Conservation (phyloP, 1,140 invertebrate species). For the Eciton burchellii region DNA sequence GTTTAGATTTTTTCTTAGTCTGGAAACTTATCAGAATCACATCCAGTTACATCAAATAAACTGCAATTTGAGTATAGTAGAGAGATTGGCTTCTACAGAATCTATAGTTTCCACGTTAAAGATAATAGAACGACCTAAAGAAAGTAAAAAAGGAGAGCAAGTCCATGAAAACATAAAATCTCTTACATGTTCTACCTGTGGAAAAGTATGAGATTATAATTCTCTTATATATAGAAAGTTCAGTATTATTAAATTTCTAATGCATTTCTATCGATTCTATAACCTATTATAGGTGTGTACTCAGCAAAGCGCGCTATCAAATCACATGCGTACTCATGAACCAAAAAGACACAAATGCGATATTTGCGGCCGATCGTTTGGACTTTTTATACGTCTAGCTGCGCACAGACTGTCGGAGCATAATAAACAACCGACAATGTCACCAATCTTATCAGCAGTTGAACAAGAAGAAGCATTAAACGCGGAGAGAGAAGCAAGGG, state of each 20-base stretch:
- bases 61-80: constrained; percentile 4
- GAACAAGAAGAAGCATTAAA: constrained; percentile 81
- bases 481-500: constrained; percentile 78
- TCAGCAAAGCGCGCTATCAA: constrained; percentile 81
- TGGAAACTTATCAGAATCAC: constrained; percentile 74
- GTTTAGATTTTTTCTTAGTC: constrained; percentile 77
- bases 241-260: background rate
- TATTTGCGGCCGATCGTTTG: constrained; percentile 80
- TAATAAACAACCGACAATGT: constrained; percentile 72
- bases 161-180: constrained; percentile 73
- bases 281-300: constrained; percentile 75
- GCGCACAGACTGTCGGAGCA: constrained; percentile 79
- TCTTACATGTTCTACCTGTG: constrained; percentile 79
- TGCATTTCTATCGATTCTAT: background rate
- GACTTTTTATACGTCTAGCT: constrained; percentile 78
- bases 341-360: constrained; percentile 81
- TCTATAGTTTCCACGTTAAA: constrained; percentile 3
- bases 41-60: constrained; percentile 74
- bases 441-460: constrained; percentile 72
- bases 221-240: background rate
- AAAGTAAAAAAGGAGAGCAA: constrained; percentile 69
- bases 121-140: constrained; percentile 54
- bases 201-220: constrained; percentile 72
- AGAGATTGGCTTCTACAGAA: constrained; percentile 23
- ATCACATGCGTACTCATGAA: constrained; percentile 82